phyloP scores from a whole-genome alignment of 2,113 vertebrate genomes.

The Hemicordylus capensis region DNA sequence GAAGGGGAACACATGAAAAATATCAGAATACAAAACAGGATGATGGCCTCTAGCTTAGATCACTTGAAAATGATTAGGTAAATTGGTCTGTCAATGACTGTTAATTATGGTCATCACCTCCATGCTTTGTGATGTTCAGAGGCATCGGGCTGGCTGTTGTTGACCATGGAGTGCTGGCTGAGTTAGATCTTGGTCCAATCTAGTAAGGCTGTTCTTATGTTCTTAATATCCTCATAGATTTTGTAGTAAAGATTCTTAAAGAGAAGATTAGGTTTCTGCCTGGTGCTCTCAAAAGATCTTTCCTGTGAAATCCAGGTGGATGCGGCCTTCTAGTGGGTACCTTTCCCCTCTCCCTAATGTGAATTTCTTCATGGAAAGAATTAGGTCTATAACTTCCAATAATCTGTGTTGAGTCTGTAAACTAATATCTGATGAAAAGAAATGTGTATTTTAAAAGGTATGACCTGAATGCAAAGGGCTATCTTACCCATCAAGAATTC shows the following conservation, averaged over 20 bases:
- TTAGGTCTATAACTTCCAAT: conserved; percentile 11
- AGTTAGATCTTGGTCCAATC: neutral
- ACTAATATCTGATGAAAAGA: conserved; percentile 10
- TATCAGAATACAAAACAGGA: neutral
- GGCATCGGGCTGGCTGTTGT: neutral
- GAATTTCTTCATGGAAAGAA: neutral
- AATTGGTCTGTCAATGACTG: neutral
- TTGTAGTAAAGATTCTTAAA: neutral
- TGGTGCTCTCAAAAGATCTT: neutral
- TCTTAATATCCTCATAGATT: neutral
- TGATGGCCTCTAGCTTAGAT: neutral
- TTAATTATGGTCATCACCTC: neutral
- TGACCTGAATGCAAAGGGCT: conserved; percentile 71
- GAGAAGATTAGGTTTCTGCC: neutral
- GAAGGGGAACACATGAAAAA: neutral
- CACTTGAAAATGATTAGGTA: neutral
- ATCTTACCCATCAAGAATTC: conserved; percentile 75
- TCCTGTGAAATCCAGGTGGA: neutral
- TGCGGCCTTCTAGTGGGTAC: neutral
- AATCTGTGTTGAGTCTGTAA: neutral
- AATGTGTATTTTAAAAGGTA: conserved; percentile 70
- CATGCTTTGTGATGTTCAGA: neutral
- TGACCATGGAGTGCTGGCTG: neutral
- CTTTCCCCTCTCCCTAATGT: neutral
- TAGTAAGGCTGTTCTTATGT: neutral